Base-by-base conservation (phyloP, 2,113 vertebrate genomes). In the Upupa epops region DNA sequence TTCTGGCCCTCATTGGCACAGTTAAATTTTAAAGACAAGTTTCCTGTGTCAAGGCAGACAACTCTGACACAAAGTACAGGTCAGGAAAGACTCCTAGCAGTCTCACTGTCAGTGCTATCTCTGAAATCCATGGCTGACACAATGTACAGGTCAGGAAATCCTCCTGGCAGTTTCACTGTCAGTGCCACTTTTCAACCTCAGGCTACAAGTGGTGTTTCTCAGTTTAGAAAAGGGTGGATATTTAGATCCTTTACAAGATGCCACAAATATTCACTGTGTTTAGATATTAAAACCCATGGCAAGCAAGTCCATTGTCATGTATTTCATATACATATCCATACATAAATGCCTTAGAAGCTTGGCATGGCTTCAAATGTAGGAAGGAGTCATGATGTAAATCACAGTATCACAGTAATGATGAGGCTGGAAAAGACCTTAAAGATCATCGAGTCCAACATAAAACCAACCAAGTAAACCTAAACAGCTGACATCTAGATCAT, bases 281-380 rank as follows among this genome's bases (percentile, higher is more conserved):
- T 48, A n/a, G 29, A 49, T 37, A 36, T 68, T 22, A 55, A 72
- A 59, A 3, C 9, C 5, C 2, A 8, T 11, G 13, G 19, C 25
- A 21, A 71, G 3, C 8, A 69, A 19, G 13, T 48, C 69, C 4
- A 13, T 36, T 63, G 64, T 21, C 3, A 1, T 8, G 5, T 13
- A 5, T 49, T 4, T 40, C 5, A 34, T 15, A 6, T 6, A 52
- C 3, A 17, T 9, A 37, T 2, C 4, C 6, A 5, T 24, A 17
- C 8, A 8, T 42, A 26, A n/a, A n/a, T n/a, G n/a, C n/a, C n/a
- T n/a, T n/a, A n/a, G 21, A 52, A 66, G 17, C 34, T 52, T 77
- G 49, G 34, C 7, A 6, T 21, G 9, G 11, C 42, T 49, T 81
- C 37, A 54, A 16, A 86, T 4, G 86, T 26, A 22, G 18, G 40